Percentiles rank a stretch among this genome's conserved stretches.
phyloP scores from a whole-genome alignment of 2,888 invertebrate genomes.

The Urechis unicinctus region DNA sequence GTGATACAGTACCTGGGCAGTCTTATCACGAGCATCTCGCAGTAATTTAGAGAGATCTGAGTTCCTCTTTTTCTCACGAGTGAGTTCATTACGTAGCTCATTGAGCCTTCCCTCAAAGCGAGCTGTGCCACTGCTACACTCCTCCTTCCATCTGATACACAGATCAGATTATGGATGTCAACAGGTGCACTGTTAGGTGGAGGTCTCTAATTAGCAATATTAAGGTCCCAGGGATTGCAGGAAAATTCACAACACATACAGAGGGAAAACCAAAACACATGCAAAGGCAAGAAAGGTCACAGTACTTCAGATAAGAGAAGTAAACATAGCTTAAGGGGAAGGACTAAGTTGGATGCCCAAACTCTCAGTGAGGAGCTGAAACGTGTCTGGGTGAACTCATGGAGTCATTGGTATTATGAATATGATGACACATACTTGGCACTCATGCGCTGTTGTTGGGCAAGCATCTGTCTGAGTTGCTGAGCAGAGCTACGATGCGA shows the following conservation, averaged over 20 bases:
- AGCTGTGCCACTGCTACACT: conserved; percentile 39
- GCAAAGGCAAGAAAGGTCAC: too few species aligned
- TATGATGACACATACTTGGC: conserved; percentile 38
- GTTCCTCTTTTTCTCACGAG: conserved; percentile 33
- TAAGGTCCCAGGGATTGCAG: not conserved
- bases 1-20: conserved; percentile 29
- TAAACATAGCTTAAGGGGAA: too few species aligned
- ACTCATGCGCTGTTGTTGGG: conserved; percentile 44
- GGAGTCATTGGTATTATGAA: too few species aligned
- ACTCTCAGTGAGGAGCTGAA: too few species aligned
- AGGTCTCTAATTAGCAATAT: not conserved
- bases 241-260: too few species aligned
- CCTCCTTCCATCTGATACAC: conserved; percentile 43
- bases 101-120: conserved; percentile 42
- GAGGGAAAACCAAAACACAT: too few species aligned
- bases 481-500: conserved; percentile 32
- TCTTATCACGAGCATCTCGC: conserved; percentile 41
- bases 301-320: too few species aligned
- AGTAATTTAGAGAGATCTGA: conserved; percentile 39
- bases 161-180: not conserved
- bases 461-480: conserved; percentile 38
- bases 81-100: conserved; percentile 34
- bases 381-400: too few species aligned
- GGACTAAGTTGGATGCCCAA: too few species aligned
- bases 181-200: not conserved